phyloP scores from a whole-genome alignment of 2,797 vertebrate species.

The Sebastes variabilis region DNA sequence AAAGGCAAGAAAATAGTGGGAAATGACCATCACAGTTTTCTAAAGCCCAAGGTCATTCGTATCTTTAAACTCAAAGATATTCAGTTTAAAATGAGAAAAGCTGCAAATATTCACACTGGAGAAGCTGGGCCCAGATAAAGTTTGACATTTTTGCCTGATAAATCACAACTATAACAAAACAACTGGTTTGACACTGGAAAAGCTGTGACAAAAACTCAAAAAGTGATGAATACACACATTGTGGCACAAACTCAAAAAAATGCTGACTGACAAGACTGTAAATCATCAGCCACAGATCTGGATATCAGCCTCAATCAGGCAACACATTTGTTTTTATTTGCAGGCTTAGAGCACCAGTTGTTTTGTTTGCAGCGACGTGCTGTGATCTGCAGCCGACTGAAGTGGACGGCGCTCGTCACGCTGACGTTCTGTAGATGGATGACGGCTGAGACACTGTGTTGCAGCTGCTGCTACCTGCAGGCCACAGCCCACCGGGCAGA shows the following conservation, averaged over 20 bases:
- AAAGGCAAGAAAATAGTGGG: too few relatives aligned
- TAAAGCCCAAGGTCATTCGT: too few relatives aligned
- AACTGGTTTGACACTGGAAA: neutral
- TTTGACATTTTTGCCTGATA: too few relatives aligned
- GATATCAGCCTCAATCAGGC: constrained; percentile 7
- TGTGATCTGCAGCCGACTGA: neutral
- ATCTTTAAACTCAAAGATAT: too few relatives aligned
- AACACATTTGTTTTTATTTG: constrained; percentile 8
- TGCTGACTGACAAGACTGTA: neutral
- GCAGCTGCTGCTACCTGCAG: constrained; percentile 58
- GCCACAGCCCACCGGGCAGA: constrained; percentile 30
- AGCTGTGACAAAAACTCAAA: neutral
- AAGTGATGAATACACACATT: neutral
- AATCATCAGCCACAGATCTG: neutral
- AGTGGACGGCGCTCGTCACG: constrained; percentile 16
- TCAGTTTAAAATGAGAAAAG: too few relatives aligned
- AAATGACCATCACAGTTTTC: too few relatives aligned
- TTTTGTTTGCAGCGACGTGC: neutral
- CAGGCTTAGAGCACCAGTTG: neutral
- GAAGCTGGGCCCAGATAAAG: too few relatives aligned
- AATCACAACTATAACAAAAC: neutral
- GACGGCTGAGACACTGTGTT: constrained; percentile 43
- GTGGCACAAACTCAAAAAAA: neutral
- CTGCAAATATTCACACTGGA: too few relatives aligned
- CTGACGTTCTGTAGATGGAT: constrained; percentile 30